Evolutionary conservation across 2,113 vertebrate species (phyloP), one percentile per base, ranked within the genome.

Genomic region (Porphyrio hochstetteri): DNA sequence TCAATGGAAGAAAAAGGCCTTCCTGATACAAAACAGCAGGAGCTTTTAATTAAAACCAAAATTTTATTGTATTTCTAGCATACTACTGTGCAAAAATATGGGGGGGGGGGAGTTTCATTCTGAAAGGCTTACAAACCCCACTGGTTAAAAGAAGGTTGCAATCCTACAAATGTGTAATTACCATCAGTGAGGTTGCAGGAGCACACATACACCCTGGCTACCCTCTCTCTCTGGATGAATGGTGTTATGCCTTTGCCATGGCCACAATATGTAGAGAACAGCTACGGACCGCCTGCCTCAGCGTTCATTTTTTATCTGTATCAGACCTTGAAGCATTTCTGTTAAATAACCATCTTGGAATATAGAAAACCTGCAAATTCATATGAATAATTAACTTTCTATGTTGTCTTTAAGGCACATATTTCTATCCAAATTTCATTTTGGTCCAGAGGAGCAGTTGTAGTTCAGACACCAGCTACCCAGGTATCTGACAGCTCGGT

Each of bases 401-500:
- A 24, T 23, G 35, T 74, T 95, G 78, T 97, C 83, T 91, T 89
- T 97, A 98, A 98, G 97, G 97, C 97, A 98, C 97, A 8, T 97
- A 78, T 93, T 95, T 95, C 76, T 85, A 86, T 69, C 48, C 77
- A 84, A 61, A 75, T 81, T 85, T 90, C 52, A 44, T 92, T 95
- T 96, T 94, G 89, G 92, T 96, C 92, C 91, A 65, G 77, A 95
- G 65, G 38, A 79, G 68, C 57, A 42, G 33, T 1, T 46, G 57
- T 16, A 13, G 55, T 63, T 84, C 82, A 78, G 69, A 68, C 52
- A 76, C 2, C 72, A 63, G 55, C 94, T 97, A 98, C 42, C 86
- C 97, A 13, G 94, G 97, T 82, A 97, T 86, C 46, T 85, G 91
- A 16, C 77, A 48, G 14, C 44, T 57, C 2, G 25, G 44, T 59